Base-by-base conservation (phyloP, 2,888 invertebrate species). In the Chesias legatella region DNA sequence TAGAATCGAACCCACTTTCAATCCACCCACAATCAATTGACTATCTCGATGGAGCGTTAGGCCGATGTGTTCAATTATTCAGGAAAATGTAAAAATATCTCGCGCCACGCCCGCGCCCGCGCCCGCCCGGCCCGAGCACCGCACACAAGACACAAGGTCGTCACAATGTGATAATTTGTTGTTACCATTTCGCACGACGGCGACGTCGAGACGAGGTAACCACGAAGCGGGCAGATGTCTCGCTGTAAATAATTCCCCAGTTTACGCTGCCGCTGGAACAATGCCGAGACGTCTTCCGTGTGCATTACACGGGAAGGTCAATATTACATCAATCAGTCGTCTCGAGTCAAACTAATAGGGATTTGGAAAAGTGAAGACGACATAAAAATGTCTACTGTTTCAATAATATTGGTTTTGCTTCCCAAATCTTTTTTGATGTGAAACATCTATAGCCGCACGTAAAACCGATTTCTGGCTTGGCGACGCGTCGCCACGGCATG, bases 211-310 rank as follows among this genome's bases (percentile, higher is more conserved):
- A 10, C 25, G 32, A 39, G 25, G 35, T 24, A 24, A 23, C 23
- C 24, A 29, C 25, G 30, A 8, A 10, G 33, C 39, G 42, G 54
- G 46, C 71, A 61, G 63, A 60, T 65, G 64, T 56, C 39, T 28
- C 49, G 54, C 60, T 54, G 48, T 64, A 66, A 65, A 69, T 61
- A 62, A 53, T 49, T 52, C 41, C 32, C 10, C 29, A 37, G 33
- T 43, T 45, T 22, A 47, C n/a, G n/a, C n/a, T n/a, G n/a, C n/a
- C 44, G 47, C 63, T 72, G 72, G 71, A 70, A 69, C 64, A 63
- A 67, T 68, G 69, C 65, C 66, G 64, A 68, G 63, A 21, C 40
- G 10, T 28, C 20, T 54, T 51, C 51, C 53, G 53, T 32, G 38
- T 29, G 29, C 9, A 47, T 32, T 34, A 43, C 35, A 43, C 27